Evolutionary conservation across 2,888 invertebrate genomes (phyloP).

Genomic region (Aphidius colemani): DNA sequence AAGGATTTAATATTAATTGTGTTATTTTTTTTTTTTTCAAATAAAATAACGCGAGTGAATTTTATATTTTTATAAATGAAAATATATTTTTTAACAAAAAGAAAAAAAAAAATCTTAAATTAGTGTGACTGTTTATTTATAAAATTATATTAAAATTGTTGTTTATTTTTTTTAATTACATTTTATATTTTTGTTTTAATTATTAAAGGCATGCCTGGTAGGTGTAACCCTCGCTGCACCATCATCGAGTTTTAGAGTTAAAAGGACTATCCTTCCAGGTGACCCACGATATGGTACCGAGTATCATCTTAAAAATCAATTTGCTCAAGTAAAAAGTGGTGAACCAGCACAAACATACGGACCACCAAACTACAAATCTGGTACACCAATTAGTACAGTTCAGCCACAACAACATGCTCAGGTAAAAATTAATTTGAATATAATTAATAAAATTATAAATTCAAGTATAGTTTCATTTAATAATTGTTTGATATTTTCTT

Average conservation of each 20-base stretch:
- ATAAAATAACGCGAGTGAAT: neutral
- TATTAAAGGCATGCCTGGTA: constrained; percentile 48
- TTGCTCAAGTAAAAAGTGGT: constrained; percentile 8
- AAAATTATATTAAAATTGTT: neutral
- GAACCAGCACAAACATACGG: constrained; percentile 36
- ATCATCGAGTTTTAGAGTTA: constrained; percentile 32
- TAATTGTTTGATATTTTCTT: too few relatives aligned
- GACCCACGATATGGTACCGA: constrained; percentile 54
- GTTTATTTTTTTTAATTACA: constrained; percentile 6
- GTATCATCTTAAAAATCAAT: constrained; percentile 52
- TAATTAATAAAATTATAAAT: neutral
- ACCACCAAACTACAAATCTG: constrained; percentile 39
- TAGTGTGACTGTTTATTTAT: too few relatives aligned
- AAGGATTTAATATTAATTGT: neutral
- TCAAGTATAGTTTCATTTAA: neutral
- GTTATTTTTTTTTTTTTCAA: neutral
- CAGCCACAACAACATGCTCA: neutral
- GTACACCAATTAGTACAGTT: constrained; percentile 21
- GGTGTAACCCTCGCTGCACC: constrained; percentile 44
- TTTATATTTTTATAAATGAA: neutral
- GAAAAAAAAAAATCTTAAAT: neutral
- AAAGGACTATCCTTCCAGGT: constrained; percentile 50
- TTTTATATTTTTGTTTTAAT: constrained; percentile 3
- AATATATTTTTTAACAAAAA: neutral
- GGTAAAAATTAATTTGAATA: neutral